Base-by-base conservation (phyloP, 2,888 invertebrate genomes). In the Meloe dianella region DNA sequence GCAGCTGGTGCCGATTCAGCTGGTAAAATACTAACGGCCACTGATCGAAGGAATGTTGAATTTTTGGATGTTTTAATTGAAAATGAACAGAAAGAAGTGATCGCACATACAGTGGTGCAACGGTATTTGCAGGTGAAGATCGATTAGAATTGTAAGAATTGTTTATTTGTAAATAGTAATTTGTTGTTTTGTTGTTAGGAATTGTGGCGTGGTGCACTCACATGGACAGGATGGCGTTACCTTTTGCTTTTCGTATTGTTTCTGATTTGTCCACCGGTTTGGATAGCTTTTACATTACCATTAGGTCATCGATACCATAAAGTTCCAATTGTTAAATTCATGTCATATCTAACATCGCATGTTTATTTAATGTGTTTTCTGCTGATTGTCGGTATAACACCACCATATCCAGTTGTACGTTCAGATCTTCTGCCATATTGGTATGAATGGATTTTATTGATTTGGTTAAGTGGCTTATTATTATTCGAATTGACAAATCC, bases 241-340 rank as follows among this genome's bases (percentile, higher is more conserved):
- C 90, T 98, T 83, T 88, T 97, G 72, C 90, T 99, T 80, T 93
- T 99, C 84, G 89, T 97, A 79, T 90, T 93, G 74, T 95, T 98
- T 82, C 90, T 98, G 79, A 85, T 97, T 63, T 96, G 96, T 81
- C 99, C 99, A 47, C 96, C 98, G 7, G 92, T 98, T 35, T 99
- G 98, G 98, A 87, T 98, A 75, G 92, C 94, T 60, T 96, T 98
- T 84, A 97, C 97, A 71, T 90, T 98, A 81, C 98, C 98, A 61
- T 86, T 97, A 80, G 95, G 95, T 54, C 96, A 97, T 86, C 94
- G 94, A 85, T 97, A 94, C 86, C 95, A 97, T 87, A 96, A 97
- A 88, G 96, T 98, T 79, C 99, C 99, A 66, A 98, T 99, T 81
- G 97, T 99, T 81, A 99, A 99, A 86, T 99, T 99, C 86, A 98